Percentiles rank a stretch among this genome's conserved stretches.
phyloP scores from a whole-genome alignment of 2,113 vertebrate genomes.

The Corythornis cristatus region DNA sequence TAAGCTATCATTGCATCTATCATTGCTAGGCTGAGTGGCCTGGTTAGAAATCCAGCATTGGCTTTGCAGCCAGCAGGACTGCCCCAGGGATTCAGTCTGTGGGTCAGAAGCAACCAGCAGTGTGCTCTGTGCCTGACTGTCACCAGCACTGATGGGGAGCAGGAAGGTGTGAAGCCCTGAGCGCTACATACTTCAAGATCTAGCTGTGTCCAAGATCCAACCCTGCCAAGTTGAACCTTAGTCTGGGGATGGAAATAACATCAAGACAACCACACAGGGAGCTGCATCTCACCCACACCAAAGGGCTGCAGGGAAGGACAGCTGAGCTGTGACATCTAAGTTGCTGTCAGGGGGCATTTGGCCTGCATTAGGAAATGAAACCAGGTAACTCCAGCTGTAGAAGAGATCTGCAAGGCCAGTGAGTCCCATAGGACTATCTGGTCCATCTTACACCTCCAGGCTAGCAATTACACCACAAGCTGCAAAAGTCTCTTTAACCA shows the following conservation, averaged over 20 bases:
- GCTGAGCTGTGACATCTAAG: not conserved
- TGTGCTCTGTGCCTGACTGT: fast-evolving
- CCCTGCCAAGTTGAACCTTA: not conserved
- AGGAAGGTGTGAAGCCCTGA: not conserved
- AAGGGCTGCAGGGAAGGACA: not conserved
- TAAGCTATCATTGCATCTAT: not conserved
- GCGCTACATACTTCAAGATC: not conserved
- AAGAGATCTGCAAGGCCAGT: not conserved
- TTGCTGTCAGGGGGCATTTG: not conserved
- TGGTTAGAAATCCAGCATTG: not conserved
- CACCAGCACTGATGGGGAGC: not conserved
- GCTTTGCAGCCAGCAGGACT: not conserved
- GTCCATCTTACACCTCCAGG: not conserved
- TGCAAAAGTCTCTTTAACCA: not conserved
- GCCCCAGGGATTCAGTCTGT: fast-evolving
- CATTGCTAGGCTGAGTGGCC: not conserved
- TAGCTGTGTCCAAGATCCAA: not conserved
- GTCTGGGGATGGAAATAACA: not conserved
- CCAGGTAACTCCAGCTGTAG: not conserved
- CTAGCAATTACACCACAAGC: not conserved
- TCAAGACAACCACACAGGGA: not conserved
- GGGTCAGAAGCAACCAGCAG: not conserved
- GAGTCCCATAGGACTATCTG: not conserved
- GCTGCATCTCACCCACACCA: not conserved
- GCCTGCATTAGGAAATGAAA: not conserved